Evolutionary conservation across 2,797 vertebrate genomes (phyloP).

Genomic region (Coracias cyanogaster): DNA sequence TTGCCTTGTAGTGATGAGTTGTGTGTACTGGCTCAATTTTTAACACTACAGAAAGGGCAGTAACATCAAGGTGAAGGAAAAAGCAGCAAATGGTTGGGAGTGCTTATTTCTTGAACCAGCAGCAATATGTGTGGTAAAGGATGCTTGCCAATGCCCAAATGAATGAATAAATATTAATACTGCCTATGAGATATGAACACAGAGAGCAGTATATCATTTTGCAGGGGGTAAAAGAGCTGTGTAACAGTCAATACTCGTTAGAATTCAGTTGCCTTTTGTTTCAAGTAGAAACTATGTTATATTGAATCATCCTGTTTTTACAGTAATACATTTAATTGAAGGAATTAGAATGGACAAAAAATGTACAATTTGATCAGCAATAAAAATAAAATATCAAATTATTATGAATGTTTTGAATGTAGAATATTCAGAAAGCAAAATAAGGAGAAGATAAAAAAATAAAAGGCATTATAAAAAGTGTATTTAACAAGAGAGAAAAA

Average conservation of each 20-base stretch:
- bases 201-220: background rate
- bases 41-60: background rate
- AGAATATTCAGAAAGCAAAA: background rate
- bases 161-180: background rate
- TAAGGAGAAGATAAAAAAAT: background rate
- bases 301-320: background rate
- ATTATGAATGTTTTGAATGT: background rate
- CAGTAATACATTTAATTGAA: background rate
- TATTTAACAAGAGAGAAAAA: background rate
- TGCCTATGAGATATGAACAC: background rate
- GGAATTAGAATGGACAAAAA: background rate
- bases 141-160: background rate
- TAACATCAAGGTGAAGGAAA: constrained; percentile 12
- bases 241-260: background rate
- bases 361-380: background rate
- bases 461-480: background rate
- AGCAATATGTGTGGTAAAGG: background rate
- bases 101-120: background rate
- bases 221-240: background rate
- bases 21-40: background rate
- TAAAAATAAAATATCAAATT: background rate
- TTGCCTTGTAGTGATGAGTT: background rate
- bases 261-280: background rate
- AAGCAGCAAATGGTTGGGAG: background rate
- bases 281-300: background rate